Evolutionary conservation across 2,888 invertebrate species (phyloP).

Genomic region (Cheiracanthium punctorium): DNA sequence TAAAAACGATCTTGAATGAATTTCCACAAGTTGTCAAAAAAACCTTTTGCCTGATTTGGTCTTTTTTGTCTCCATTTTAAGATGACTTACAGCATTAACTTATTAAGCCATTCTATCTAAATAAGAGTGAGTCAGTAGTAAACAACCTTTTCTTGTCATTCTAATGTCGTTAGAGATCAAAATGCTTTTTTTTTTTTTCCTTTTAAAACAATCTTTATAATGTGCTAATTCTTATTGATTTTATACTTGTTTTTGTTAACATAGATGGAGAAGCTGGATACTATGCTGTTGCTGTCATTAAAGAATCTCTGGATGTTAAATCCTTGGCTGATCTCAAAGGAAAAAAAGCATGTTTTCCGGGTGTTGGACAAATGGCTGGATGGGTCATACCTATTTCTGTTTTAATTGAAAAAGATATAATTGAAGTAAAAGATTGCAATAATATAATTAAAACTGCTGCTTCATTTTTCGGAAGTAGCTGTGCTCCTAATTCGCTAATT

Average conservation of each 20-base stretch:
- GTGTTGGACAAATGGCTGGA: conserved; percentile 93
- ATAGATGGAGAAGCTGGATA: conserved; percentile 73
- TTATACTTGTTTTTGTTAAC: not conserved
- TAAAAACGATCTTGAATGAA: too few relatives aligned
- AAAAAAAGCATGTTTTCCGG: conserved; percentile 91
- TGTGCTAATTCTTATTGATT: too few relatives aligned
- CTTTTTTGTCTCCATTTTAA: too few relatives aligned
- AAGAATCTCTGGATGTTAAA: conserved; percentile 77
- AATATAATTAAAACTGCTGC: conserved; percentile 96
- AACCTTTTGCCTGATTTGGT: too few relatives aligned
- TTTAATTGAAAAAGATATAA: conserved; percentile 87
- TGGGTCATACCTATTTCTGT: conserved; percentile 93
- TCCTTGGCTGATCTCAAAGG: conserved; percentile 83
- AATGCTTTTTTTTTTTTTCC: too few relatives aligned
- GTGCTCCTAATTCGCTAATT: conserved; percentile 92
- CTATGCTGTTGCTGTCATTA: conserved; percentile 91
- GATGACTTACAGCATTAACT: too few relatives aligned
- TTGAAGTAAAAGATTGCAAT: conserved; percentile 92
- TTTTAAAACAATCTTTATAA: too few relatives aligned
- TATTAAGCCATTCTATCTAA: too few relatives aligned
- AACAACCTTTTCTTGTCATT: too few relatives aligned
- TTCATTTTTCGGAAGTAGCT: conserved; percentile 91
- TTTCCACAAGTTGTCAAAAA: too few relatives aligned
- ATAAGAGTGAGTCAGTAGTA: too few relatives aligned
- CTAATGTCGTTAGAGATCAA: too few relatives aligned